Conservation (phyloP, 2,113 vertebrate species). For the Myotis yumanensis region DNA sequence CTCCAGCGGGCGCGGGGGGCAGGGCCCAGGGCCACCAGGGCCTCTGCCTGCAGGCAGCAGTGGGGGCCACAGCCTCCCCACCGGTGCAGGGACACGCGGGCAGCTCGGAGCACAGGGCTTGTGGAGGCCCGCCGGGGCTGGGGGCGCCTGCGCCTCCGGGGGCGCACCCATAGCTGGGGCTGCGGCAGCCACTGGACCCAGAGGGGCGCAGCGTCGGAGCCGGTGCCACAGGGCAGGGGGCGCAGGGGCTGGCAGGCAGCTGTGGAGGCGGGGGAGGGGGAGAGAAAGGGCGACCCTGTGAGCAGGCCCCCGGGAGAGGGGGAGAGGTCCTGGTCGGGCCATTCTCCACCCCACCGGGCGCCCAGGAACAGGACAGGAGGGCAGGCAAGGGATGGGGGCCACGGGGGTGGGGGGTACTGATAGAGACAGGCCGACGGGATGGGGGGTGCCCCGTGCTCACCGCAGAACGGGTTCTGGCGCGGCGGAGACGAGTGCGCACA, state of each 20-base stretch:
- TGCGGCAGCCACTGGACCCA: conserved; percentile 70
- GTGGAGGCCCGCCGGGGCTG: not conserved
- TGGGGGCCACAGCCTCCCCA: conserved; percentile 71
- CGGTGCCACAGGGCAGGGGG: not conserved
- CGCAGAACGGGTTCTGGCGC: conserved; percentile 43
- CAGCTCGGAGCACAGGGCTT: rapidly evolving
- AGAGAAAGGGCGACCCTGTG: rapidly evolving
- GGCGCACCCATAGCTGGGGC: not conserved
- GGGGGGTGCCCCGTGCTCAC: conserved; percentile 52
- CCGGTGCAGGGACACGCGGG: conserved; percentile 49
- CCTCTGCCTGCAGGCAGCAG: conserved; percentile 55
- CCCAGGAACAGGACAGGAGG: not conserved
- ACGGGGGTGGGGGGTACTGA: not conserved
- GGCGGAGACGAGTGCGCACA: not conserved
- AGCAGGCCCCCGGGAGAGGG: not conserved
- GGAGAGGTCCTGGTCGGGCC: not conserved
- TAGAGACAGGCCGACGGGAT: not conserved
- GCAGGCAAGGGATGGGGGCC: not conserved
- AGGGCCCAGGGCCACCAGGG: conserved; percentile 12
- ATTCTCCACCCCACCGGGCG: not conserved
- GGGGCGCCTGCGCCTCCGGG: conserved; percentile 41
- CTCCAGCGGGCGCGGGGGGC: not conserved
- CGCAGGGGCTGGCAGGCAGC: conserved; percentile 57
- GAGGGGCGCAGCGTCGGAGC: not conserved
- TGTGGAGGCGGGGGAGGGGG: not conserved